Conservation (phyloP, 2,888 invertebrate species). For the Seladonia tumulorum region DNA sequence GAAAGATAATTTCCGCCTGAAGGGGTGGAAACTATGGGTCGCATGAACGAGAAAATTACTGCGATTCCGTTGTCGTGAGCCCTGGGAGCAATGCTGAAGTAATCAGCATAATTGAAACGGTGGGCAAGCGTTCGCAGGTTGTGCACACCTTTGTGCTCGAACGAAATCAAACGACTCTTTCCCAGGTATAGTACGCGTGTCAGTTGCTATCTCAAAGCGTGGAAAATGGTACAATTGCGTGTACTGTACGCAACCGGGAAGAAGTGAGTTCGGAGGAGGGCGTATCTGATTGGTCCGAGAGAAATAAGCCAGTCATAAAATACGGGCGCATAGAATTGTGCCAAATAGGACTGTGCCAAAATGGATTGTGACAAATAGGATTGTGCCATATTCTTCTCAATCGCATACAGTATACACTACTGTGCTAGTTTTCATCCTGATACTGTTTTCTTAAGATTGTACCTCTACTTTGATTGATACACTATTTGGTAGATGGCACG, state of each 20-base stretch:
- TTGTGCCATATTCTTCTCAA: neutral
- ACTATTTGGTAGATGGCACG: neutral
- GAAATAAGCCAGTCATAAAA: neutral
- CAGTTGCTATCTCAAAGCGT: neutral
- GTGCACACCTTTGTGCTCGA: neutral
- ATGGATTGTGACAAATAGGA: no score
- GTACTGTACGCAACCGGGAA: no score
- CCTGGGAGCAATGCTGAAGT: neutral
- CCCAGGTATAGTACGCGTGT: neutral
- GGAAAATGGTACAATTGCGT: neutral
- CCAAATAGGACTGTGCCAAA: no score
- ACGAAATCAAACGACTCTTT: neutral
- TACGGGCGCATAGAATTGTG: neutral
- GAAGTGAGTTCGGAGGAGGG: no score
- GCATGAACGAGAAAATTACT: conserved; percentile 1
- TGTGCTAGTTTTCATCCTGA: neutral
- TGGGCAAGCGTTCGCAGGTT: neutral
- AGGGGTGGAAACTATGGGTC: neutral
- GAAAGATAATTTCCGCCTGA: neutral
- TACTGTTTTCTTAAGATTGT: neutral
- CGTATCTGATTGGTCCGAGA: neutral
- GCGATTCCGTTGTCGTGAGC: neutral
- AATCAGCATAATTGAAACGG: neutral
- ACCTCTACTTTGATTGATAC: neutral
- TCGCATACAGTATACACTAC: neutral